Evolutionary conservation across 2,888 invertebrate genomes (phyloP), one percentile per base, ranked within the genome.

Genomic region (Rhagophthalmus giganteus): DNA sequence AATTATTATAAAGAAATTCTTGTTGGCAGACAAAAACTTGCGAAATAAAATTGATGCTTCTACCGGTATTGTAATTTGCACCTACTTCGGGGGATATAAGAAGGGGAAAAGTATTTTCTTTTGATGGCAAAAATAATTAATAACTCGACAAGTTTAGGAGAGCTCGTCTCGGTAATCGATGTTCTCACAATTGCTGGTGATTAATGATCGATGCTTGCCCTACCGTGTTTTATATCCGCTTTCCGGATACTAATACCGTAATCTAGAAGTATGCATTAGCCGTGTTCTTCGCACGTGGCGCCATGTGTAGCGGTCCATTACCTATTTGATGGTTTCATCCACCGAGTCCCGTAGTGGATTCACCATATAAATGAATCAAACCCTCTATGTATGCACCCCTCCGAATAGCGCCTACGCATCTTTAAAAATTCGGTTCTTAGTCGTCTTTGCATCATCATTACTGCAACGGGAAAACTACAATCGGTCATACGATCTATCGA

Each of bases 61-160:
- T 54, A 55, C 38, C 51, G 54, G 55, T 58, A 60, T 63, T 63
- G 65, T 65, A 67, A 66, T 67, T 67, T 64, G 66, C 66, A 67
- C 67, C 67, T 67, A 62, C 64, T 64, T n/a, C 58, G 44, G 53
- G 62, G 62, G 60, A 65, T 59, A 56, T 60, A 59, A 60, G 60
- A 53, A 54, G 58, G 58, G 57, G 65, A 64, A 62, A 49, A 55
- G 58, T 55, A 59, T 55, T 48, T 59, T 59, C 67, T 64, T 67
- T 70, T 69, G 67, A 69, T 65, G 65, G 64, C 66, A 63, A 65
- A 68, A 71, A 71, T 72, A 72, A 71, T 72, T 72, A 72, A 72
- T 72, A 71, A 71, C 71, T 63, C 61, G 57, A 58, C 60, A 58
- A 57, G 58, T 57, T 58, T 58, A 56, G 56, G 61, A 58, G 54